Conservation (phyloP, 2,888 invertebrate genomes). For the Urechis unicinctus region DNA sequence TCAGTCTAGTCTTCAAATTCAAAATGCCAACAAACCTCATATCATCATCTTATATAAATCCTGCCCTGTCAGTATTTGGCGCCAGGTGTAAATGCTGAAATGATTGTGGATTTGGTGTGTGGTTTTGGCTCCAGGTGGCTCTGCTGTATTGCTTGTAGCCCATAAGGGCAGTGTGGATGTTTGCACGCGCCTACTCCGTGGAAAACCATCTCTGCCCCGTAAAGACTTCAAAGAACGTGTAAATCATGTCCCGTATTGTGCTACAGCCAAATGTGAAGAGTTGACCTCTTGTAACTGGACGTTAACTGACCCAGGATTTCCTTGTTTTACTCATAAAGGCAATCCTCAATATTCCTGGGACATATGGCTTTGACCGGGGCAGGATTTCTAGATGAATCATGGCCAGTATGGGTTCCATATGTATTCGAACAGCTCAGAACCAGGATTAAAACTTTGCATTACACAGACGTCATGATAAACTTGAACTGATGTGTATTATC, state of each 20-base stretch:
- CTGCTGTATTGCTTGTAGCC: conserved; percentile 81
- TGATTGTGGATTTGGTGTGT: too few species aligned
- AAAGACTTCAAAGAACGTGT: conserved; percentile 67
- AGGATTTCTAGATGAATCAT: too few species aligned
- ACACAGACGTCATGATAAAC: too few species aligned
- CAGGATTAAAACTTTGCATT: too few species aligned
- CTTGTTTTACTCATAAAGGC: conserved; percentile 57
- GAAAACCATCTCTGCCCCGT: conserved; percentile 60
- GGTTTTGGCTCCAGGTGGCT: conserved; percentile 57
- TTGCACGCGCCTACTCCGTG: conserved; percentile 68
- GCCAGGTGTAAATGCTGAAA: too few species aligned
- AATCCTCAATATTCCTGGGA: conserved; percentile 11
- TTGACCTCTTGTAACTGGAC: conserved; percentile 56
- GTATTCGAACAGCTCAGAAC: too few species aligned
- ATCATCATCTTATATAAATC: too few species aligned
- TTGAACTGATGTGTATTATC: too few species aligned
- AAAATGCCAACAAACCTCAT: too few species aligned
- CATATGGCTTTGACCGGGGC: conserved; percentile 12
- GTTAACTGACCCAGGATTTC: conserved; percentile 69
- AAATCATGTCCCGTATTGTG: conserved; percentile 77
- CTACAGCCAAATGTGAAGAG: conserved; percentile 54
- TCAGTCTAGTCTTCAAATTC: too few species aligned
- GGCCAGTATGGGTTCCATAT: too few species aligned
- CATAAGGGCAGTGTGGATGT: conserved; percentile 87
- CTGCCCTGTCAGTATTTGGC: too few species aligned